These are phyloP conservation scores for Phasia obesa DNA, from an alignment of 2,888 invertebrate genomes.

Conservation along the genomic window DNA sequence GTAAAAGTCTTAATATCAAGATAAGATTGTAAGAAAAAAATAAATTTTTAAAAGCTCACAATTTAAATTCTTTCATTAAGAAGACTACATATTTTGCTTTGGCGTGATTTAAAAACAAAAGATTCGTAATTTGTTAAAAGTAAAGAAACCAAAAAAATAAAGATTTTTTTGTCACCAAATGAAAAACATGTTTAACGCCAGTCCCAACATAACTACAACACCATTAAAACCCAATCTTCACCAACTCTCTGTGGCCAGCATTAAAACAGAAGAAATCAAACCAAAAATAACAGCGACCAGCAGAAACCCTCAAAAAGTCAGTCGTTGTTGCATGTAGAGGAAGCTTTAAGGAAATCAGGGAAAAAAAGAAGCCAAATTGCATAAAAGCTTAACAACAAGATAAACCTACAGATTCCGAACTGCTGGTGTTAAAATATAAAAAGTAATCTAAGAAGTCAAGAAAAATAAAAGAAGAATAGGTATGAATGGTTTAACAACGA, in stretches of 20 bases:
- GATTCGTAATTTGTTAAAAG: conserved; percentile 67
- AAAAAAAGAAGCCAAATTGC: conserved; percentile 70
- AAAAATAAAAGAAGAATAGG: conserved; percentile 31
- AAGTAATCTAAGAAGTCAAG: not conserved
- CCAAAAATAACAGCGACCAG: not conserved
- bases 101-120: conserved; percentile 54
- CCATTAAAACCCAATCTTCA: conserved; percentile 66
- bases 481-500: conserved; percentile 67
- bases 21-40: conserved; percentile 50
- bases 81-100: conserved; percentile 1
- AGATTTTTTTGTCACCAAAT: conserved; percentile 63
- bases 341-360: conserved; percentile 38
- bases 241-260: conserved; percentile 20
- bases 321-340: conserved; percentile 1
- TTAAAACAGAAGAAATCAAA: conserved; percentile 1
- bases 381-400: conserved; percentile 70
- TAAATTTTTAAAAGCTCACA: conserved; percentile 35
- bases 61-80: conserved; percentile 54
- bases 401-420: conserved; percentile 69
- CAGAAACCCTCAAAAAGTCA: conserved; percentile 39
- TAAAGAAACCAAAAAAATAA: conserved; percentile 23
- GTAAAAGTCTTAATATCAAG: conserved; percentile 58
- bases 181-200: conserved; percentile 71
- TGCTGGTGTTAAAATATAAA: conserved; percentile 65
- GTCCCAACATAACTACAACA: conserved; percentile 71